phyloP scores from a whole-genome alignment of 2,797 vertebrate species.

The Neosilurus mollespiculum region DNA sequence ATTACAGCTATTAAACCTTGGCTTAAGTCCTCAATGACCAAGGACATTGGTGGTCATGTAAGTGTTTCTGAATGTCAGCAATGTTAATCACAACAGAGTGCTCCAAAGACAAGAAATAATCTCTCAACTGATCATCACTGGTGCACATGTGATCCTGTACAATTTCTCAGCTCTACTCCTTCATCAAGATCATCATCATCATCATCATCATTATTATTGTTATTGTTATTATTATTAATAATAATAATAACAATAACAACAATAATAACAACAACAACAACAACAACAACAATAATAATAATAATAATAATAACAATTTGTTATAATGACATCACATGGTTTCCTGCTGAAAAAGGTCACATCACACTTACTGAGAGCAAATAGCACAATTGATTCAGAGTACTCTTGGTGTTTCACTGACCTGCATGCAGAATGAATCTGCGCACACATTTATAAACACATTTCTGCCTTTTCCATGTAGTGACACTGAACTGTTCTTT shows the following conservation, averaged over 20 bases:
- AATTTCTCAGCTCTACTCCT: neutral
- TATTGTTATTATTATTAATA: too few relatives aligned
- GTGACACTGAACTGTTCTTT: neutral
- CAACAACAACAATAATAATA: too few relatives aligned
- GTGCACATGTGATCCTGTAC: neutral
- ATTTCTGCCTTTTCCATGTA: neutral
- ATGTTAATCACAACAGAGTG: neutral
- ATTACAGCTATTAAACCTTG: neutral
- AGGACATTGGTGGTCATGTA: neutral
- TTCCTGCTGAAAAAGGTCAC: conserved; percentile 21
- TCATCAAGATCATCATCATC: neutral
- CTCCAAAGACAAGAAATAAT: neutral
- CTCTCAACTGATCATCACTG: neutral
- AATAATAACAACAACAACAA: too few relatives aligned
- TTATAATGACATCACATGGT: neutral
- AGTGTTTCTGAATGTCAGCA: neutral
- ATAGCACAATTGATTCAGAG: conserved; percentile 33
- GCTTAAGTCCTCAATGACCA: neutral
- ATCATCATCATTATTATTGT: too few relatives aligned
- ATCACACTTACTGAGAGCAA: conserved; percentile 26
- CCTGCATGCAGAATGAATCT: conserved; percentile 38
- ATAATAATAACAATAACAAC: too few relatives aligned
- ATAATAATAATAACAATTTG: neutral
- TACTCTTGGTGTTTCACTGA: conserved; percentile 33
- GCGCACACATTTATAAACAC: conserved; percentile 22